Evolutionary conservation across 2,888 invertebrate species (phyloP).

Genomic region (Meteorus colon): DNA sequence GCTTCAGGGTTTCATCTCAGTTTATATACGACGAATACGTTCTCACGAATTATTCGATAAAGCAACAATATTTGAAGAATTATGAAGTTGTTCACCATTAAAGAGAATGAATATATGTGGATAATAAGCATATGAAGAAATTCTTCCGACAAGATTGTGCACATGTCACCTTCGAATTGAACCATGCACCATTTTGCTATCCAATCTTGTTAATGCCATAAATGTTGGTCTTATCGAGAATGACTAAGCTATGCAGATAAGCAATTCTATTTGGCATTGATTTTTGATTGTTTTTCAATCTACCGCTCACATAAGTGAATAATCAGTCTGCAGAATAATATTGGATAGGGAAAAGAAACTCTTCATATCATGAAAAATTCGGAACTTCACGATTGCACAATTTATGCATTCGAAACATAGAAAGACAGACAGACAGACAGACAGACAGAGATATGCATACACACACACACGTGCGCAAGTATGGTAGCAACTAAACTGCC

Average conservation of each 20-base stretch:
- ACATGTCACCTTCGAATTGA: not conserved
- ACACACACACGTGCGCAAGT: not conserved
- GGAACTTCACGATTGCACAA: not conserved
- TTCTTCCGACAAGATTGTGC: not conserved
- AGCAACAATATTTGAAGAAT: not conserved
- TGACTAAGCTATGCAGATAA: not conserved
- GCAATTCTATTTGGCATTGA: not conserved
- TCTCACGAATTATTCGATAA: not conserved
- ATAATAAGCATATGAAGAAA: not conserved
- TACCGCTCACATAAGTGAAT: not conserved
- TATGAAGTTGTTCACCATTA: not conserved
- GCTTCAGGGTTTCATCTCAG: not conserved
- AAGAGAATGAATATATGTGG: not conserved
- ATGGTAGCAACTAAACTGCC: not conserved
- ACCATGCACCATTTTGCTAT: not conserved
- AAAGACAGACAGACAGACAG: not conserved
- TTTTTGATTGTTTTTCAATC: not conserved
- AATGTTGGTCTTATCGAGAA: not conserved
- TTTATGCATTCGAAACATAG: not conserved
- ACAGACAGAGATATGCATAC: not conserved
- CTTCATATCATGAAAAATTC: not conserved
- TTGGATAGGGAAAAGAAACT: not conserved
- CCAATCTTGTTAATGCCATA: not conserved
- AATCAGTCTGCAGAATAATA: not conserved
- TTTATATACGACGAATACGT: not conserved